phyloP scores from a whole-genome alignment of 2,113 vertebrate species.

The Theropithecus gelada region DNA sequence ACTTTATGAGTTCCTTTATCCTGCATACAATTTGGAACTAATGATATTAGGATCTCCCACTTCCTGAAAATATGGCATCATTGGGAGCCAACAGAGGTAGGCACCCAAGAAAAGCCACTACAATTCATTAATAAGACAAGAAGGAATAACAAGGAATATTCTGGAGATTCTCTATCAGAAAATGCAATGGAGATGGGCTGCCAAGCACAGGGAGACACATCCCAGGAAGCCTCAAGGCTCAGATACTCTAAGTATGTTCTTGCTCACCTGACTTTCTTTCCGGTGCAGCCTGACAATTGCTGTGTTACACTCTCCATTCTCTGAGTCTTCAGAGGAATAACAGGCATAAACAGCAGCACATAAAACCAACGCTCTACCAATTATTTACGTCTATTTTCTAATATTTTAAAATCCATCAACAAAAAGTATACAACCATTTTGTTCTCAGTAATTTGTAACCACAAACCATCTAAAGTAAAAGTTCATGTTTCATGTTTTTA shows the following conservation, averaged over 20 bases:
- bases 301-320: background rate
- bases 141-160: background rate
- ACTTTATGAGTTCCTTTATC: background rate
- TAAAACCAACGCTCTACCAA: background rate
- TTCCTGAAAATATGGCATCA: background rate
- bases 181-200: background rate
- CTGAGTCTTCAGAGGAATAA: background rate
- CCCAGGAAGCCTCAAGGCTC: background rate
- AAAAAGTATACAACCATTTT: background rate
- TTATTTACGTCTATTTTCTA: background rate
- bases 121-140: constrained; percentile 3
- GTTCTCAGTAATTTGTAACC: background rate
- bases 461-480: background rate
- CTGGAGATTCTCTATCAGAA: background rate
- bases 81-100: background rate
- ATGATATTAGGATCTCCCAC: background rate
- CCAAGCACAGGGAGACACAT: background rate
- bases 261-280: background rate
- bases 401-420: background rate
- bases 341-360: background rate
- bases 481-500: background rate
- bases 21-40: background rate
- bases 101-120: background rate
- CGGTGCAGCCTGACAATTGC: background rate
- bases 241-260: background rate